Percentiles rank a stretch among this genome's conserved stretches.
Conservation (phyloP, 1,140 invertebrate species). For the Olivierus martensii region DNA sequence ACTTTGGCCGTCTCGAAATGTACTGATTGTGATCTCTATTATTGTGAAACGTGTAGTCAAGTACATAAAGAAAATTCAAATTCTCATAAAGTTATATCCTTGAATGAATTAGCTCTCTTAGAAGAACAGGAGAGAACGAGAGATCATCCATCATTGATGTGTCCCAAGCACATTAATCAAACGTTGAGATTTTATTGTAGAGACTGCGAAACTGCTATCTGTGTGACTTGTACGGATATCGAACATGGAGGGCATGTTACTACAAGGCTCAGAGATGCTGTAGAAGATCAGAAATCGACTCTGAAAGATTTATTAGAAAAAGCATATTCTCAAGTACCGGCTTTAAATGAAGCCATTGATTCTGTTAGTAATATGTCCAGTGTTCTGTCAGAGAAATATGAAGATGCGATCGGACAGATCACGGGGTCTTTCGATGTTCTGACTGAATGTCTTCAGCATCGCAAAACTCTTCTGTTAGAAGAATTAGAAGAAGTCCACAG, state of each 20-base stretch:
- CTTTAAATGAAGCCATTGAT: slow-evolving; percentile 31
- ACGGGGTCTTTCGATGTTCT: slow-evolving; percentile 21
- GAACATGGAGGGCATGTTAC: slow-evolving; percentile 37
- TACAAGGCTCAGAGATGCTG: slow-evolving; percentile 34
- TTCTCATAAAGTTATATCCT: slow-evolving; percentile 14
- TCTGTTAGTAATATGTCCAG: slow-evolving; percentile 27
- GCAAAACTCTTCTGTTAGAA: slow-evolving; percentile 31
- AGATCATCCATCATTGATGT: slow-evolving; percentile 18
- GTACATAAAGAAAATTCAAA: slow-evolving; percentile 6
- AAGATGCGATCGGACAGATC: background rate
- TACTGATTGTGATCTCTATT: slow-evolving; percentile 21
- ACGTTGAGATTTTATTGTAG: slow-evolving; percentile 38
- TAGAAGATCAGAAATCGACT: slow-evolving; percentile 31
- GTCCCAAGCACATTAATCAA: slow-evolving; percentile 31
- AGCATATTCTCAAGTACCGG: slow-evolving; percentile 20
- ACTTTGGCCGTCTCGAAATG: slow-evolving; percentile 8
- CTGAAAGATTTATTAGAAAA: slow-evolving; percentile 8
- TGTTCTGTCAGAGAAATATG: slow-evolving; percentile 4
- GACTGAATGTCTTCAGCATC: slow-evolving; percentile 27
- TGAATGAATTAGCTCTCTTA: slow-evolving; percentile 17
- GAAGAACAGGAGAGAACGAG: slow-evolving; percentile 6
- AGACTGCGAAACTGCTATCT: slow-evolving; percentile 41
- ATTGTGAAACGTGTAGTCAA: slow-evolving; percentile 18
- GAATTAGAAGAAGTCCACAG: slow-evolving; percentile 31
- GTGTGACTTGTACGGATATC: slow-evolving; percentile 37